phyloP scores from a whole-genome alignment of 1,140 invertebrate genomes.

The Oedothorax gibbosus region DNA sequence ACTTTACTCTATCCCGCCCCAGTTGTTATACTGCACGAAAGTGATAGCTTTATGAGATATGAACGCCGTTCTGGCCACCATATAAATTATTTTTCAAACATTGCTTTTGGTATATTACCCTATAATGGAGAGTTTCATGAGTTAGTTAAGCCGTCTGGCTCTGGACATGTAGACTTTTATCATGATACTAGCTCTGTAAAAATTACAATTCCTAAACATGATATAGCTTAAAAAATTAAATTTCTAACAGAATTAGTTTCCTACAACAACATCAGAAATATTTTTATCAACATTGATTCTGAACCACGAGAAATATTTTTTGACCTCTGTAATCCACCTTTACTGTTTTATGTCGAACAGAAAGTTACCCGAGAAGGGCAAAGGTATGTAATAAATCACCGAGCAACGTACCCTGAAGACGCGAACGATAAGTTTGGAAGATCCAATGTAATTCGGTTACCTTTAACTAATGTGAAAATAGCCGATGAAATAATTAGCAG shows the following conservation, averaged over 20 bases:
- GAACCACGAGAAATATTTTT: conserved; percentile 38
- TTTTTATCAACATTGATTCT: conserved; percentile 30
- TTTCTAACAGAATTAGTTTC: no score
- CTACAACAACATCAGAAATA: conserved; percentile 43
- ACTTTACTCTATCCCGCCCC: neutral
- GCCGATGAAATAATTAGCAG: no score
- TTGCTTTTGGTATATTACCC: conserved; percentile 27
- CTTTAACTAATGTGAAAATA: neutral
- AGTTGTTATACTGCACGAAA: conserved; percentile 28
- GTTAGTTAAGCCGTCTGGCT: neutral
- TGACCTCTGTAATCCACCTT: conserved; percentile 48
- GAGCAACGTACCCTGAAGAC: neutral
- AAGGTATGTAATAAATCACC: neutral
- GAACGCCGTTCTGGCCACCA: neutral
- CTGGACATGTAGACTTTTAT: neutral
- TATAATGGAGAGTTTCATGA: conserved; percentile 23
- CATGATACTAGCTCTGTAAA: conserved; percentile 30
- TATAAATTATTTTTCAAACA: neutral
- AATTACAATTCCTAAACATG: neutral
- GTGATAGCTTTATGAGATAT: neutral
- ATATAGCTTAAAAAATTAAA: no score
- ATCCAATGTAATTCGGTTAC: conserved; percentile 31
- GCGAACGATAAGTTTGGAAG: conserved; percentile 25
- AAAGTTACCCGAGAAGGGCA: neutral
- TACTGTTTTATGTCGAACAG: conserved; percentile 14